These are phyloP conservation scores for Liasis olivaceus DNA, from an alignment of 2,797 vertebrate species.

Conservation along the genomic window DNA sequence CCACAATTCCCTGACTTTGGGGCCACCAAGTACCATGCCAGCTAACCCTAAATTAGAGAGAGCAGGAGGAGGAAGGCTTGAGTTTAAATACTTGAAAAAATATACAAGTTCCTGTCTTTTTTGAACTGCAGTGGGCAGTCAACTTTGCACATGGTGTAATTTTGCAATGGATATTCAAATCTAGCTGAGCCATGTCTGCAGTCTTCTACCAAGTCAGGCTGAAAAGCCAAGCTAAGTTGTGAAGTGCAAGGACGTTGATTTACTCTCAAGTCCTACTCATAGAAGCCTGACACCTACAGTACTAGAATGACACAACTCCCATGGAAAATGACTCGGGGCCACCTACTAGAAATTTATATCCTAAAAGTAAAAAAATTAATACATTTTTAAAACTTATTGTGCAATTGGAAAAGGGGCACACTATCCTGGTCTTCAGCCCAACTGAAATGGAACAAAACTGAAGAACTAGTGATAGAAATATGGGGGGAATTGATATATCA, in stretches of 20 bases:
- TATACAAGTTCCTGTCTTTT: not conserved
- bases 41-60: not conserved
- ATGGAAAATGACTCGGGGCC: not conserved
- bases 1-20: not conserved
- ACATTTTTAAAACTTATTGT: not conserved
- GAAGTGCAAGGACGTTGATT: not conserved
- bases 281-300: not conserved
- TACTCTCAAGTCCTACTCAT: not conserved
- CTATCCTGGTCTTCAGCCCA: not conserved
- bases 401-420: not conserved
- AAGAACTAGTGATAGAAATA: not conserved
- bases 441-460: not conserved
- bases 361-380: not conserved
- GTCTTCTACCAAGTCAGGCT: not conserved
- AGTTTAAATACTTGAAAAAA: not conserved
- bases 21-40: not conserved
- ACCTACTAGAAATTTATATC: not conserved
- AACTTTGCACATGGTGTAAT: not conserved
- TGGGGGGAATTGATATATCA: not conserved
- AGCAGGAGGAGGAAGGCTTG: not conserved
- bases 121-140: not conserved
- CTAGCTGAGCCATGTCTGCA: not conserved
- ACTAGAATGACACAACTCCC: not conserved
- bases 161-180: not conserved
- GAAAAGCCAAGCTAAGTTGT: not conserved